These are phyloP conservation scores for Aix galericulata DNA, from an alignment of 2,113 vertebrate species.

Conservation along the genomic window DNA sequence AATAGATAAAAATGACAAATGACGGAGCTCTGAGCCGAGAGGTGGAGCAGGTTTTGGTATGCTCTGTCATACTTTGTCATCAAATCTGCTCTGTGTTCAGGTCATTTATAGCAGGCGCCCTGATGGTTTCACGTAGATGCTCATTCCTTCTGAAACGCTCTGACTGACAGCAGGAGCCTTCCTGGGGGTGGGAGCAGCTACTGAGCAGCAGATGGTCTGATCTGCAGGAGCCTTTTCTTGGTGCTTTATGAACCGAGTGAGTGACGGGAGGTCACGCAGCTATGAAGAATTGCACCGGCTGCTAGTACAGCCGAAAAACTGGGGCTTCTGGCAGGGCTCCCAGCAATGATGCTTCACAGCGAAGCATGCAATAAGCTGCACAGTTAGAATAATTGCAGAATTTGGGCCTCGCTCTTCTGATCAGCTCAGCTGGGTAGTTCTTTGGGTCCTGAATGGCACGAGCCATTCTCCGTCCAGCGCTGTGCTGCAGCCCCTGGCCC, in stretches of 20 bases:
- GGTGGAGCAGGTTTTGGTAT: neutral
- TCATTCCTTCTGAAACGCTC: neutral
- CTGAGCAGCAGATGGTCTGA: neutral
- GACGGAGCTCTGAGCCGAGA: neutral
- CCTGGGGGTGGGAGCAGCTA: neutral
- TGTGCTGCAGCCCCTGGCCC: fast-evolving
- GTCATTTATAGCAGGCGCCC: neutral
- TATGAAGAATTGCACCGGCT: neutral
- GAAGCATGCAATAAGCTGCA: neutral
- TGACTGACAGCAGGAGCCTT: neutral
- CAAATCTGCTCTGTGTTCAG: neutral
- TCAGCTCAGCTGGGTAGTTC: neutral
- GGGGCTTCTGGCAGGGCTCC: constrained; percentile 8
- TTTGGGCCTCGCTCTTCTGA: neutral
- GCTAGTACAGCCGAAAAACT: neutral
- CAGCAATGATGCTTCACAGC: neutral
- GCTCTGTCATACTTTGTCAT: neutral
- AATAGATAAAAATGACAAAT: neutral
- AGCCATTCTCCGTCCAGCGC: neutral
- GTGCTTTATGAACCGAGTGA: neutral
- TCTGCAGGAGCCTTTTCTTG: neutral
- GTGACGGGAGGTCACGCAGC: fast-evolving
- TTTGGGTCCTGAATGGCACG: neutral
- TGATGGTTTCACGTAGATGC: neutral
- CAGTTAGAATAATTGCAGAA: neutral